These are phyloP conservation scores for Atopsyche davidsoni DNA, from an alignment of 1,140 invertebrate genomes.

Conservation along the genomic window DNA sequence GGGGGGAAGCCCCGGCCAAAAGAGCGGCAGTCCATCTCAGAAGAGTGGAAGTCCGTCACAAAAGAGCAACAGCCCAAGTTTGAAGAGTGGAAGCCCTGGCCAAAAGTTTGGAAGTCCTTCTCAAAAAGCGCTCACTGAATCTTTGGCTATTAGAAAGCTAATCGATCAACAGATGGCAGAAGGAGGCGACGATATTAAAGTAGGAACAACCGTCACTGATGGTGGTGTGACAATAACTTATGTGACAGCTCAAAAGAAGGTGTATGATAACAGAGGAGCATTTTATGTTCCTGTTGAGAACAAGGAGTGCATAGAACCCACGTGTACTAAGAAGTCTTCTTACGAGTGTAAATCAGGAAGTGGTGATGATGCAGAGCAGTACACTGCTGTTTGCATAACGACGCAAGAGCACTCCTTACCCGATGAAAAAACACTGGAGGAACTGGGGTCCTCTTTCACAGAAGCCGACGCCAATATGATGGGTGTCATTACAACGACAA, in stretches of 20 bases:
- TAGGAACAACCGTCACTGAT: conserved; percentile 1
- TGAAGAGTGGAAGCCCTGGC: conserved; percentile 46
- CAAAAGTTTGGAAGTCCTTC: conserved; percentile 48
- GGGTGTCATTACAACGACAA: conserved; percentile 50
- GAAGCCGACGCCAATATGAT: conserved; percentile 38
- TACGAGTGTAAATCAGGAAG: conserved; percentile 33
- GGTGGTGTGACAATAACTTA: conserved; percentile 33
- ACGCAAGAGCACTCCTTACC: too few species aligned
- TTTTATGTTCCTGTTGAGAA: conserved; percentile 41
- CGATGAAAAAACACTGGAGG: conserved; percentile 1
- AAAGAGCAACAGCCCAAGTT: conserved; percentile 44
- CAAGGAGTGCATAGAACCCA: conserved; percentile 11
- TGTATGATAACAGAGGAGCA: conserved; percentile 44
- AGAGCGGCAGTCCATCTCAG: conserved; percentile 42
- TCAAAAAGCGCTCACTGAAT: conserved; percentile 44
- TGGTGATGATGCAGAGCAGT: conserved; percentile 3
- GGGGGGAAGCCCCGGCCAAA: conserved; percentile 45
- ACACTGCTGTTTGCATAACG: neutral
- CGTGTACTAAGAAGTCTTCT: conserved; percentile 33
- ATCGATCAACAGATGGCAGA: conserved; percentile 47
- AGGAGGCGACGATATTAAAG: conserved; percentile 41
- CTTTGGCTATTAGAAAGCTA: conserved; percentile 42
- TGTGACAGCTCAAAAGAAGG: conserved; percentile 44
- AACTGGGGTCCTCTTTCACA: conserved; percentile 26
- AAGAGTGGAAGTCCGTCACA: conserved; percentile 46